These are phyloP conservation scores for Trachythela sp. DNA, from an alignment of 64 coral and sea anemone species.

Conservation along the genomic window DNA sequence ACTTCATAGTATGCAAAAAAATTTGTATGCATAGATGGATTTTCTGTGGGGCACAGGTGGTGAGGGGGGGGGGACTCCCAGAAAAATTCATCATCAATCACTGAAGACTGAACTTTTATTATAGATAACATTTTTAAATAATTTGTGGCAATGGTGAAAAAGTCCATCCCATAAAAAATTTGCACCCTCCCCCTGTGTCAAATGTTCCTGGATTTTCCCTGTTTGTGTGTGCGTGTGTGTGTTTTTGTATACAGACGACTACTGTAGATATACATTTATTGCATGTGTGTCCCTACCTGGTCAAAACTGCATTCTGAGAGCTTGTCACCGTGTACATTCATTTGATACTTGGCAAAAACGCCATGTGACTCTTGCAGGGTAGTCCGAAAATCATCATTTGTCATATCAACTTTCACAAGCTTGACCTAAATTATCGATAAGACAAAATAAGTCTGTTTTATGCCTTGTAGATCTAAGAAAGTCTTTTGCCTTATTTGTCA, in stretches of 20 bases:
- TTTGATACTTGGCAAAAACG: constrained; percentile 12
- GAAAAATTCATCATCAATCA: too few relatives aligned
- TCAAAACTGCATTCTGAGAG: not conserved
- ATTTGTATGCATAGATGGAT: too few relatives aligned
- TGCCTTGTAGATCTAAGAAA: not conserved
- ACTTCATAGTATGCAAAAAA: not conserved
- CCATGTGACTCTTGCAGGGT: not conserved
- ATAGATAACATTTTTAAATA: too few relatives aligned
- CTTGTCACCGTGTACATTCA: not conserved
- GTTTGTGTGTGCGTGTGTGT: too few relatives aligned
- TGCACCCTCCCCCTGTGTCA: too few relatives aligned
- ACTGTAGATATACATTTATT: not conserved
- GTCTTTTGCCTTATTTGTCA: not conserved
- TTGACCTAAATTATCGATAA: constrained; percentile 4
- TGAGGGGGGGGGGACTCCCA: too few relatives aligned
- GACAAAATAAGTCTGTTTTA: not conserved
- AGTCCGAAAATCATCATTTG: not conserved
- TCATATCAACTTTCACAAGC: not conserved
- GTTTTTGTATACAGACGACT: too few relatives aligned
- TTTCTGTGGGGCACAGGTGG: too few relatives aligned
- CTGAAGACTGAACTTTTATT: too few relatives aligned
- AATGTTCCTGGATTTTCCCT: too few relatives aligned
- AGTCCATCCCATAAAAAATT: too few relatives aligned
- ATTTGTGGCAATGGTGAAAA: too few relatives aligned
- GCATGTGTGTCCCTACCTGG: not conserved